phyloP scores from a whole-genome alignment of 1,140 invertebrate species.

The Drosophila repleta region DNA sequence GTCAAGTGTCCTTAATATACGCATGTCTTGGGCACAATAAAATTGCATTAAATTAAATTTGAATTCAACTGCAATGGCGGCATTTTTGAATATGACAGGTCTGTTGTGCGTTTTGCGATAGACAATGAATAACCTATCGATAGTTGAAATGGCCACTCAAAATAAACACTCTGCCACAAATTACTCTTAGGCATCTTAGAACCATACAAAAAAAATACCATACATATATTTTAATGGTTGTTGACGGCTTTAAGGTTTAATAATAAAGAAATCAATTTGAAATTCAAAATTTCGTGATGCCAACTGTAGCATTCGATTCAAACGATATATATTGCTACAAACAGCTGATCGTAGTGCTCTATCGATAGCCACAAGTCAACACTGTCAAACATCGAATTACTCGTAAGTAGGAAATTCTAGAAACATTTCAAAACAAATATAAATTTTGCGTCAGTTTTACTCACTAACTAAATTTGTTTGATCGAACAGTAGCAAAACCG shows the following conservation, averaged over 20 bases:
- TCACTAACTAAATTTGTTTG: not conserved
- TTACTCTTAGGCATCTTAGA: not conserved
- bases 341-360: not conserved
- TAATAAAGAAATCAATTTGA: not conserved
- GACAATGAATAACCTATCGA: slow-evolving; percentile 1
- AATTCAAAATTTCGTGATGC: not conserved
- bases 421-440: slow-evolving; percentile 21
- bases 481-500: not conserved
- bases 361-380: slow-evolving; percentile 19
- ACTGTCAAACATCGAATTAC: not conserved
- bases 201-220: not conserved
- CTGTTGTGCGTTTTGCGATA: not conserved
- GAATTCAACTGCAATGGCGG: not conserved
- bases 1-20: not conserved
- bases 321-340: not conserved
- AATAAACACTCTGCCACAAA: not conserved
- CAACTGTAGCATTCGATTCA: not conserved
- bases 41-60: not conserved
- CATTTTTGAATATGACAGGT: not conserved
- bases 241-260: not conserved
- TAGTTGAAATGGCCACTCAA: not conserved
- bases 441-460: not conserved
- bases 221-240: not conserved
- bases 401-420: slow-evolving; percentile 33
- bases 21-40: not conserved